A percentile compares a stretch with the other conserved stretches of the same genome.
phyloP scores from a whole-genome alignment of 2,888 invertebrate species.

The Heliconius aoede region DNA sequence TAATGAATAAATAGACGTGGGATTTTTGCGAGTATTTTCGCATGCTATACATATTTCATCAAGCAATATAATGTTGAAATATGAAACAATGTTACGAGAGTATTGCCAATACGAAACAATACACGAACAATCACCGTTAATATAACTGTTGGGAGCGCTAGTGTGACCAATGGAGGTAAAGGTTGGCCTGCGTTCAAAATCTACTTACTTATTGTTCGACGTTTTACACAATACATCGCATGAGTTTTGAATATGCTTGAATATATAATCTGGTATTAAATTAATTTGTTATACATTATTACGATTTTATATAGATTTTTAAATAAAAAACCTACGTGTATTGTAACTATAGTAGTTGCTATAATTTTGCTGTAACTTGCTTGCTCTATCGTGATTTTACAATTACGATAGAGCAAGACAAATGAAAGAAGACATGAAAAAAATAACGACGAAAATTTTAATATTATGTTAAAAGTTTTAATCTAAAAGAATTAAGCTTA shows the following conservation, averaged over 20 bases:
- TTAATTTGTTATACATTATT: not conserved
- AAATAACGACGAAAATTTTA: no score
- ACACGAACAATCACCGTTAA: slow-evolving; percentile 54
- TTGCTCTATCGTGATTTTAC: no score
- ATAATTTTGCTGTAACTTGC: no score
- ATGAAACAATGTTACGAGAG: slow-evolving; percentile 61
- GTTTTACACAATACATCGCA: slow-evolving; percentile 29
- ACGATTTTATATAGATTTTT: not conserved
- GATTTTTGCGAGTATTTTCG: not conserved
- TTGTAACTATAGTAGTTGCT: no score
- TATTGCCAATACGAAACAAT: slow-evolving; percentile 61
- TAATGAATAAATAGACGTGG: not conserved
- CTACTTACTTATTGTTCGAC: slow-evolving; percentile 18
- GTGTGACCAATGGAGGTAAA: slow-evolving; percentile 48
- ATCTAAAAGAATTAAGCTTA: no score
- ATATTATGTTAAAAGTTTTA: no score
- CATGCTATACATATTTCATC: slow-evolving; percentile 10
- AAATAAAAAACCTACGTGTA: no score
- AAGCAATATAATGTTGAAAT: slow-evolving; percentile 47
- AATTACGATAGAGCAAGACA: no score
- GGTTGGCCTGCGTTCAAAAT: slow-evolving; percentile 38
- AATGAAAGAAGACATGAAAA: no score
- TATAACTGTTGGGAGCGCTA: slow-evolving; percentile 43
- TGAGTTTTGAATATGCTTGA: slow-evolving; percentile 17
- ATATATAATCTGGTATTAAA: slow-evolving; percentile 8